Conservation (phyloP, 2,888 invertebrate genomes). For the Andricus quercusramuli region DNA sequence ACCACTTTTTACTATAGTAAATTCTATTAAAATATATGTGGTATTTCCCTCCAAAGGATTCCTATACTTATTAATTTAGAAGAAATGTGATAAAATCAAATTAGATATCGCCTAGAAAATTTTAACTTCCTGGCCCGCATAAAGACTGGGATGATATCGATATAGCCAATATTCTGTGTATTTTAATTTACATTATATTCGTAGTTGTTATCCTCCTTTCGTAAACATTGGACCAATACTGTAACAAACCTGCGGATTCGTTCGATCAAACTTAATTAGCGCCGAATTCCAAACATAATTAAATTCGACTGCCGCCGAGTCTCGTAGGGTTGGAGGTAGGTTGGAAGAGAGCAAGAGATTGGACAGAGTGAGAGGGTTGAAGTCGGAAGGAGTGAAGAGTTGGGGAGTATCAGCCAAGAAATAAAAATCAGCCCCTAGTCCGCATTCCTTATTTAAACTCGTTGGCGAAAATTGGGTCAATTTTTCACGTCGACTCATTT, state of each 20-base stretch:
- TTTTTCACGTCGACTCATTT: constrained; percentile 2
- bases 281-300: constrained; percentile 75
- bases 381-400: constrained; percentile 2
- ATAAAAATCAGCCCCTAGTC: constrained; percentile 16
- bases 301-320: constrained; percentile 70
- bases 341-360: constrained; percentile 46
- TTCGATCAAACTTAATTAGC: constrained; percentile 77
- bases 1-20: no score
- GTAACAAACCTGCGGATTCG: constrained; percentile 74
- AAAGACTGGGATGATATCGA: constrained; percentile 44
- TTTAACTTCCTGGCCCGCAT: not conserved
- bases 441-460: constrained; percentile 28
- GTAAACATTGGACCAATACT: constrained; percentile 69
- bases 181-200: constrained; percentile 72
- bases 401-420: constrained; percentile 3
- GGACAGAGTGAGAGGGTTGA: constrained; percentile 32
- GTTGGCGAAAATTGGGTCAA: constrained; percentile 26
- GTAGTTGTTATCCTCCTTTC: constrained; percentile 69
- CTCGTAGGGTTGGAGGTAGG: constrained; percentile 57
- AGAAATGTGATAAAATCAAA: not conserved
- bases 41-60: no score
- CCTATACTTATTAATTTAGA: no score
- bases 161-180: constrained; percentile 58
- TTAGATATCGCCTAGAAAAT: not conserved
- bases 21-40: no score